These are phyloP conservation scores for Pangasius sanitwongsei DNA, from an alignment of 2,797 vertebrate species.

Conservation along the genomic window DNA sequence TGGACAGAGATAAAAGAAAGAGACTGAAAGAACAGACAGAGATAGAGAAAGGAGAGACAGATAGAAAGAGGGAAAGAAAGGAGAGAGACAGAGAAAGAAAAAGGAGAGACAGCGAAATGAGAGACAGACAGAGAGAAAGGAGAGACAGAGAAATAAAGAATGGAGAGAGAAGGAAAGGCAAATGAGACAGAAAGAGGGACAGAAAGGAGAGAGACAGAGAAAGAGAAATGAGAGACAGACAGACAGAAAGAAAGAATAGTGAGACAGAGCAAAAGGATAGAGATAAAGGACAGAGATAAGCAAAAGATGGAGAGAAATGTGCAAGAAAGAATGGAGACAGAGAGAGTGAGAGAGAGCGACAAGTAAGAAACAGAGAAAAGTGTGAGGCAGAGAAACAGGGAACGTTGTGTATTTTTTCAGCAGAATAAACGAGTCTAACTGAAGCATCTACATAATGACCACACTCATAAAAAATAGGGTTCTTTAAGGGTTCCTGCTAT, in stretches of 20 bases:
- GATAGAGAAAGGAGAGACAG: too few species aligned
- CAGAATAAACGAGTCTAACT: not conserved
- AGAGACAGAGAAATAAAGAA: not conserved
- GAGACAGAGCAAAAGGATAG: not conserved
- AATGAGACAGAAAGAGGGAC: too few species aligned
- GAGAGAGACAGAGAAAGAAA: too few species aligned
- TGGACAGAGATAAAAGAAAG: not conserved
- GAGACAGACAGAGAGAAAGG: not conserved
- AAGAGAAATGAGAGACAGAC: not conserved
- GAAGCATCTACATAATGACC: not conserved
- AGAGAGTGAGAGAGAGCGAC: not conserved
- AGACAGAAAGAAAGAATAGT: not conserved
- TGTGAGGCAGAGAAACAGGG: not conserved
- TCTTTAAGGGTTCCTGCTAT: not conserved
- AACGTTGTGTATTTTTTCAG: not conserved
- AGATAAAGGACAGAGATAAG: not conserved
- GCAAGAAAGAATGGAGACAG: not conserved
- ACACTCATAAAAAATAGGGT: not conserved
- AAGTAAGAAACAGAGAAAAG: not conserved
- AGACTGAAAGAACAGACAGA: not conserved
- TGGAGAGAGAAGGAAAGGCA: not conserved
- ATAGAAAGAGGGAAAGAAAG: too few species aligned
- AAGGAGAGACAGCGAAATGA: too few species aligned
- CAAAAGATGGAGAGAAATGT: not conserved
- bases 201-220: not conserved